These are phyloP conservation scores for Argya squamiceps DNA, from an alignment of 2,797 vertebrate genomes.

Conservation along the genomic window DNA sequence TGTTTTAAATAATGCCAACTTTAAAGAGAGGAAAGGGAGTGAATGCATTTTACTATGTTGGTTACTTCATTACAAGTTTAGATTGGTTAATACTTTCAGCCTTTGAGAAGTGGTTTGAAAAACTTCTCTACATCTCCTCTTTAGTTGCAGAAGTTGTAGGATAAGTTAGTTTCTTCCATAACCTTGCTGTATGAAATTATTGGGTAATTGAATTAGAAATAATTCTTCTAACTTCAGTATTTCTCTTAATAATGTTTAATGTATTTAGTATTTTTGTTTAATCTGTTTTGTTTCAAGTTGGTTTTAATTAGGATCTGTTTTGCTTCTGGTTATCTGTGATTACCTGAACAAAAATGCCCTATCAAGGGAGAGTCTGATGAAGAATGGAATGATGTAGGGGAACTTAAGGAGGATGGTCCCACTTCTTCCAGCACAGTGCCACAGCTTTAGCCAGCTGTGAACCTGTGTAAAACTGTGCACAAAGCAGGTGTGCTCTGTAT, in stretches of 20 bases:
- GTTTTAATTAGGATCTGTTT: background rate
- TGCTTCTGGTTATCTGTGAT: background rate
- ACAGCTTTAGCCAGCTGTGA: background rate
- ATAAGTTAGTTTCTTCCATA: background rate
- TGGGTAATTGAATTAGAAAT: background rate
- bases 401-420: background rate
- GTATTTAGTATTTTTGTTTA: background rate
- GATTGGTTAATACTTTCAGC: background rate
- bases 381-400: background rate
- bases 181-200: background rate
- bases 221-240: background rate
- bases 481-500: background rate
- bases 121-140: background rate
- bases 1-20: background rate
- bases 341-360: background rate
- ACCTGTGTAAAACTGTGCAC: background rate
- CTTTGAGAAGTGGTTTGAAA: background rate
- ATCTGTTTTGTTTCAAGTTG: background rate
- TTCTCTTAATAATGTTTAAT: background rate
- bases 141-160: background rate
- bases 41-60: background rate
- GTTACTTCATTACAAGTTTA: background rate
- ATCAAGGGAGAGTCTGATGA: background rate
- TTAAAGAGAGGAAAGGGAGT: background rate
- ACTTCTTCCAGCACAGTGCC: background rate